Conservation (phyloP, 2,888 invertebrate species). For the Alitta virens region DNA sequence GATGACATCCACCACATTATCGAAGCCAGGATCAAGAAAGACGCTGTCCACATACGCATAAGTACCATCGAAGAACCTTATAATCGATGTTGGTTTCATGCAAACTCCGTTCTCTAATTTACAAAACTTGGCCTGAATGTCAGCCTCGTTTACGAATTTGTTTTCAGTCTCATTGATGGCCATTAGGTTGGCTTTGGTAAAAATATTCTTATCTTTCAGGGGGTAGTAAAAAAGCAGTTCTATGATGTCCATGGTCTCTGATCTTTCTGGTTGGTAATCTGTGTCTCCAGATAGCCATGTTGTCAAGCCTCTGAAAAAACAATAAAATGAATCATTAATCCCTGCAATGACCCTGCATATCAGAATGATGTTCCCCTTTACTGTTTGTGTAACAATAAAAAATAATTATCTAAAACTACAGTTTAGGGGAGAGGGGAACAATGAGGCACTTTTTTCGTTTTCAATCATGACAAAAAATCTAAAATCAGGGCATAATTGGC, state of each 20-base stretch:
- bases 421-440: too few species aligned
- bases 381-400: too few species aligned
- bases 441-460: too few species aligned
- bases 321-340: not conserved
- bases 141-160: constrained; percentile 7
- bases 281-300: not conserved
- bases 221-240: not conserved
- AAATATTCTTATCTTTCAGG: constrained; percentile 34
- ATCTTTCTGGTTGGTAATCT: not conserved
- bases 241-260: not conserved
- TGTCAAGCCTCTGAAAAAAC: not conserved
- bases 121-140: constrained; percentile 15
- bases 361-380: not conserved
- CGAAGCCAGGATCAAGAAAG: constrained; percentile 17
- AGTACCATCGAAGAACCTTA: constrained; percentile 1
- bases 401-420: too few species aligned
- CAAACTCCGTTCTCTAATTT: not conserved
- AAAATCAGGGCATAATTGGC: too few species aligned
- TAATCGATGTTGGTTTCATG: not conserved
- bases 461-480: too few species aligned
- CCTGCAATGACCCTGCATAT: not conserved
- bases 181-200: constrained; percentile 34
- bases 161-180: constrained; percentile 35
- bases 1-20: constrained; percentile 16
- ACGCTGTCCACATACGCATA: not conserved